Percentiles rank a stretch among this genome's conserved stretches.
Evolutionary conservation across 2,888 invertebrate genomes (phyloP).

Genomic region (Drosophila fulvimacula): DNA sequence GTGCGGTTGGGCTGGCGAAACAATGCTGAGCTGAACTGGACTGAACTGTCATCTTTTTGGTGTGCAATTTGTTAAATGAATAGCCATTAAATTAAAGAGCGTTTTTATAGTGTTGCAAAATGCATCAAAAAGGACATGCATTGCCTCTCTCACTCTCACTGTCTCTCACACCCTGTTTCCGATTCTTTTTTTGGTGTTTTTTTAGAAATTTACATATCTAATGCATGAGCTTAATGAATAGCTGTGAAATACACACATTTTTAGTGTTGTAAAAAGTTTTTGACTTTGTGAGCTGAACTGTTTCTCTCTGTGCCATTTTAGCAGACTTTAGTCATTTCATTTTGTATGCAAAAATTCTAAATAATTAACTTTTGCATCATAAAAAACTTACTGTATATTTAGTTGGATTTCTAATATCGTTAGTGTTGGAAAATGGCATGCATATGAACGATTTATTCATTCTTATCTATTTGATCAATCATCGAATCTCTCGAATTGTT

Average conservation of each 20-base stretch:
- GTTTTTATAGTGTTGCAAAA: conserved; percentile 21
- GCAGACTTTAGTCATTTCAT: not conserved
- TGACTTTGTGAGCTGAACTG: not conserved
- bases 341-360: not conserved
- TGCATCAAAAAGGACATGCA: conserved; percentile 1
- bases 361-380: not conserved
- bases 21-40: conserved; percentile 19
- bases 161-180: not conserved
- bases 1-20: not conserved
- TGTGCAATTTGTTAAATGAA: conserved; percentile 55
- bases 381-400: not conserved
- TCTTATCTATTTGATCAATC: not conserved
- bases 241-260: not conserved
- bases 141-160: not conserved
- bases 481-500: not conserved
- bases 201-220: not conserved
- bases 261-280: not conserved
- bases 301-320: not conserved
- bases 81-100: conserved; percentile 40
- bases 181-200: not conserved
- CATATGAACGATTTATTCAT: no score
- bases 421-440: not conserved
- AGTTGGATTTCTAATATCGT: not conserved
- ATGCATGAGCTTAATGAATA: not conserved
- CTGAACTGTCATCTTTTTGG: conserved; percentile 47